Base-by-base conservation (phyloP, 2,888 invertebrate species). In the Meiosimyza platycephala region DNA sequence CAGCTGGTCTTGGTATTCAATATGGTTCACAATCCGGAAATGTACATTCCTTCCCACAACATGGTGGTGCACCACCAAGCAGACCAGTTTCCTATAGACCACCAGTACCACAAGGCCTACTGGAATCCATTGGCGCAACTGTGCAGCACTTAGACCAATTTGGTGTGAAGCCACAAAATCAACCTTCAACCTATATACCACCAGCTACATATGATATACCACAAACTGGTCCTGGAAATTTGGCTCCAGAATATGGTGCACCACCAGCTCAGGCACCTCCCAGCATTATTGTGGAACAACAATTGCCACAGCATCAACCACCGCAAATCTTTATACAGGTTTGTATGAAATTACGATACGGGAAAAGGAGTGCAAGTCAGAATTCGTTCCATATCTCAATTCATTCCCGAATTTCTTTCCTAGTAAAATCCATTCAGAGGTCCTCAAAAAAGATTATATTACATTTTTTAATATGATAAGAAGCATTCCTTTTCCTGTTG, bases 71-170 rank as follows among this genome's bases (percentile, higher is more conserved):
- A 1, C 85, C 84, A 0, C 83, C 84, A 12, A 84, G 77, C 64
- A 89, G 89, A 50, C 94, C 94, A 0, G 90, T 94, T 6, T 90
- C 92, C 77, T 94, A 93, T 84, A 89, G 93, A 62, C 92, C 93
- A n/a, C 90, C 93, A 0, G 92, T 94, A 0, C 93, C 94, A 0
- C 89, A 90, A 66, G 93, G 93, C 0, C 85, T 94, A 6, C 87
- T 94, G 4, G 90, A 92, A 77, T 92, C 90, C 67, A 91, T 92
- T 75, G 93, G 90, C 0, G 90, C 92, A 67, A 88, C 89, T 0
- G 91, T 91, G 0, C 89, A 90, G 64, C 90, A 91, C 18, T 90
- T 92, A 78, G 92, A 92, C 80, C 85, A 88, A 18, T 90, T 90
- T 74, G 90, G 90, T 0, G 85, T 90, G 3, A 90, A 91, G 72